Conservation (phyloP, 1,140 invertebrate genomes). For the Euborellia annulipes region DNA sequence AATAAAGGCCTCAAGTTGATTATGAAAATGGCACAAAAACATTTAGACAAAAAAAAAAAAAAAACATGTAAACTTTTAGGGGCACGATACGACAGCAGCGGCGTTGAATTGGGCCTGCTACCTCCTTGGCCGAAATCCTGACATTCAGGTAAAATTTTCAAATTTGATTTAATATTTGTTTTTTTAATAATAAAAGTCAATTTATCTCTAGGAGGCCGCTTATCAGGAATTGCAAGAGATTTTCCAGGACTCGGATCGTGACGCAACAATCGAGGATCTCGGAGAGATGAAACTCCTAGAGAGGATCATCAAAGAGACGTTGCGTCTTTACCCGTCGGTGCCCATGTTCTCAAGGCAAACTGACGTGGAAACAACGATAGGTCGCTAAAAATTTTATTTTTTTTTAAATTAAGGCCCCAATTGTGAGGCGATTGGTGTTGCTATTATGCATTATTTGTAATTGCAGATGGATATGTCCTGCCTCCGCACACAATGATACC, state of each 20-base stretch:
- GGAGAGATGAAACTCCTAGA: slow-evolving; percentile 26
- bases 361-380: too few species aligned
- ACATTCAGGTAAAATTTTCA: slow-evolving; percentile 21
- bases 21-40: too few species aligned
- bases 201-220: slow-evolving; percentile 22
- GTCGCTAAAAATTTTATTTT: too few species aligned
- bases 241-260: slow-evolving; percentile 21
- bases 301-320: slow-evolving; percentile 26
- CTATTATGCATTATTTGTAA: not conserved
- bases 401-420: too few species aligned
- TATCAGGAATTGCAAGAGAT: slow-evolving; percentile 31
- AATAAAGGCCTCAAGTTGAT: too few species aligned
- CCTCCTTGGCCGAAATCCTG: slow-evolving; percentile 27
- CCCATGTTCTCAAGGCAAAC: slow-evolving; percentile 18
- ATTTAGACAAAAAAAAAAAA: slow-evolving; percentile 22
- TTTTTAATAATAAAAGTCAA: too few species aligned
- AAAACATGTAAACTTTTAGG: slow-evolving; percentile 27
- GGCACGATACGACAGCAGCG: slow-evolving; percentile 41
- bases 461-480: slow-evolving; percentile 1
- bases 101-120: slow-evolving; percentile 29
- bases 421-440: slow-evolving; percentile 1
- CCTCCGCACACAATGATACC: not conserved
- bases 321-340: slow-evolving; percentile 26
- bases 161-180: too few species aligned
- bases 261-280: slow-evolving; percentile 19